These are phyloP conservation scores for Sparidentex hasta DNA, from an alignment of 2,797 vertebrate genomes.

Conservation along the genomic window DNA sequence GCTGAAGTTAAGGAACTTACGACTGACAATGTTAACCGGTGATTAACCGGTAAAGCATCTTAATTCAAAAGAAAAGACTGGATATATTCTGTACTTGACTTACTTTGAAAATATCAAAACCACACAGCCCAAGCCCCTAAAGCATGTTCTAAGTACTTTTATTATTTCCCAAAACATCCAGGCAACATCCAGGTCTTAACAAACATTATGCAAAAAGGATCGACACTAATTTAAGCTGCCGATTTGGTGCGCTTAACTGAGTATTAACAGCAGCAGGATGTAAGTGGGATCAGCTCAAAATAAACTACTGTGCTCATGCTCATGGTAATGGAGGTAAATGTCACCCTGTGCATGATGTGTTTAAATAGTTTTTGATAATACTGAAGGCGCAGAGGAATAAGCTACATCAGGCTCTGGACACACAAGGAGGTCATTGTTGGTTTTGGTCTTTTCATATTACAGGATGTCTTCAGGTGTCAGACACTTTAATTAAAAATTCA, in stretches of 20 bases:
- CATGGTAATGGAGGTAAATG: background rate
- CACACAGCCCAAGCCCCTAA: background rate
- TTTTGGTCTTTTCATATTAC: background rate
- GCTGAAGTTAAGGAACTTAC: conserved; percentile 87
- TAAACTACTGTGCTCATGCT: background rate
- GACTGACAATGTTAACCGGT: background rate
- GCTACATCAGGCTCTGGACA: background rate
- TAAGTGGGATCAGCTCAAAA: conserved; percentile 5
- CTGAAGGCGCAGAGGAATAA: conserved; percentile 1
- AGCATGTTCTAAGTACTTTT: too few relatives aligned
- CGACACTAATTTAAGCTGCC: background rate
- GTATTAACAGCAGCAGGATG: background rate
- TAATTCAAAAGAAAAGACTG: background rate
- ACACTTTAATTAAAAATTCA: background rate
- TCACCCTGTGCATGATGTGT: background rate
- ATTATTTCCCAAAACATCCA: too few relatives aligned
- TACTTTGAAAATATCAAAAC: conserved; percentile 1
- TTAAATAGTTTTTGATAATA: background rate
- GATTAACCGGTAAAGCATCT: background rate
- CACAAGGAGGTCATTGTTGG: background rate
- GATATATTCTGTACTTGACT: background rate
- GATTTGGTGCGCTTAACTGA: background rate
- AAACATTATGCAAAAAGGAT: background rate
- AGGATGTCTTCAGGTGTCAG: background rate
- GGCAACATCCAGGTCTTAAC: background rate